These are phyloP conservation scores for Trinectes maculatus DNA, from an alignment of 2,113 vertebrate species.

Conservation along the genomic window DNA sequence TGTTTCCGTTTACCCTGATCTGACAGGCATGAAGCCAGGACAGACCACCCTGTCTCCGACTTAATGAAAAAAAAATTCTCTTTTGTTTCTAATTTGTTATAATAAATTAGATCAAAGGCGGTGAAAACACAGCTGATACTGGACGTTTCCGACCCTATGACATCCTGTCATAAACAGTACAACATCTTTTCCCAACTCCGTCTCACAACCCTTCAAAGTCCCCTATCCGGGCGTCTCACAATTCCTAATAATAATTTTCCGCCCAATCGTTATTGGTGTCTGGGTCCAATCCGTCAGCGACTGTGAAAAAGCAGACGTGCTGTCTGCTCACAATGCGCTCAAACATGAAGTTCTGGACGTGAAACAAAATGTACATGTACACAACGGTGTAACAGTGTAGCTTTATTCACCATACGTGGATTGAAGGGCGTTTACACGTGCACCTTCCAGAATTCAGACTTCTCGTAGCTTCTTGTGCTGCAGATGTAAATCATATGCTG, in stretches of 20 bases:
- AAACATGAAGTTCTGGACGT: not conserved
- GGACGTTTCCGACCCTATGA: not conserved
- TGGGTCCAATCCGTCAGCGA: not conserved
- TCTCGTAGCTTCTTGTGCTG: not conserved
- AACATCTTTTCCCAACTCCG: not conserved
- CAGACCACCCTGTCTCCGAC: too few relatives aligned
- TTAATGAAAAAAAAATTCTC: too few relatives aligned
- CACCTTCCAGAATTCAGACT: too few relatives aligned
- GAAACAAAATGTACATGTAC: not conserved
- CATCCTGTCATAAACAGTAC: not conserved
- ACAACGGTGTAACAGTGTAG: too few relatives aligned
- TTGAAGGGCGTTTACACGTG: not conserved
- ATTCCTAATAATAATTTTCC: not conserved
- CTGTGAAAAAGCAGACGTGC: not conserved
- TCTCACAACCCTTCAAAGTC: not conserved
- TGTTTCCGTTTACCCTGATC: too few relatives aligned
- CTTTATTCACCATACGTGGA: too few relatives aligned
- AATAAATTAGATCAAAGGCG: too few relatives aligned
- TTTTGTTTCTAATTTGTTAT: too few relatives aligned
- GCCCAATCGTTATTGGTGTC: not conserved
- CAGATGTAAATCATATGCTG: too few relatives aligned
- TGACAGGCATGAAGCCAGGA: too few relatives aligned
- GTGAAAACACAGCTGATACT: too few relatives aligned
- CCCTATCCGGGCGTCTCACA: not conserved
- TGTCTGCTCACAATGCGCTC: not conserved